Conservation (phyloP, 2,113 vertebrate genomes). For the Asarcornis scutulata region DNA sequence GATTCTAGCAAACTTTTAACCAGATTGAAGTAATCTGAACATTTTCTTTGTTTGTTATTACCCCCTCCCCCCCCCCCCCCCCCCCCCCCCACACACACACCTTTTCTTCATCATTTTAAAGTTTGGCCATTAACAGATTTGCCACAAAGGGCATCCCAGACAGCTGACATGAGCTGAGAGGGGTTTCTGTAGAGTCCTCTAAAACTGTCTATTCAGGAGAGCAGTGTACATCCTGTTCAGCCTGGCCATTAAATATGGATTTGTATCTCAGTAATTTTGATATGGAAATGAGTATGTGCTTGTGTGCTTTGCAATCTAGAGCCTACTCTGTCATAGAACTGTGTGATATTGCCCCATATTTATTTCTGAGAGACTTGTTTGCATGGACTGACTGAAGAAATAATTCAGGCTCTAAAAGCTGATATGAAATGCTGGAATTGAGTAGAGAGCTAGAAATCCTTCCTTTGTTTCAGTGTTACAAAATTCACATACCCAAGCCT, state of each 20-base stretch:
- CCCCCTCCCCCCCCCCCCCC: not conserved
- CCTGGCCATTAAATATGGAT: not conserved
- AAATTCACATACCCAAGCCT: not conserved
- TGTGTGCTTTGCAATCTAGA: not conserved
- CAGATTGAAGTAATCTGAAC: not conserved
- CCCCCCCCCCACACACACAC: not conserved
- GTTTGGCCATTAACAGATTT: not conserved
- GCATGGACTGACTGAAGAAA: not conserved
- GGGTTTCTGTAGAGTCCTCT: not conserved
- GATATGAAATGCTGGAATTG: not conserved
- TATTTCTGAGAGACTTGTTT: not conserved
- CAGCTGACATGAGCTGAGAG: not conserved
- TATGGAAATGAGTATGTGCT: not conserved
- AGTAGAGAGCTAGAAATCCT: not conserved
- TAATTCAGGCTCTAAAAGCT: not conserved
- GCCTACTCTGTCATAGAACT: not conserved
- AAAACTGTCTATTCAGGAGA: not conserved
- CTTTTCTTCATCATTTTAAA: not conserved
- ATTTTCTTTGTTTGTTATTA: not conserved
- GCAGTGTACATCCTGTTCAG: not conserved
- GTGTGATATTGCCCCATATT: not conserved
- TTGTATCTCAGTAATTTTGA: not conserved
- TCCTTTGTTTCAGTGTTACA: not conserved
- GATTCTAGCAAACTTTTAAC: not conserved
- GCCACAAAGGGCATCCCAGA: not conserved